phyloP scores from a whole-genome alignment of 2,888 invertebrate genomes.

The Seladonia tumulorum region DNA sequence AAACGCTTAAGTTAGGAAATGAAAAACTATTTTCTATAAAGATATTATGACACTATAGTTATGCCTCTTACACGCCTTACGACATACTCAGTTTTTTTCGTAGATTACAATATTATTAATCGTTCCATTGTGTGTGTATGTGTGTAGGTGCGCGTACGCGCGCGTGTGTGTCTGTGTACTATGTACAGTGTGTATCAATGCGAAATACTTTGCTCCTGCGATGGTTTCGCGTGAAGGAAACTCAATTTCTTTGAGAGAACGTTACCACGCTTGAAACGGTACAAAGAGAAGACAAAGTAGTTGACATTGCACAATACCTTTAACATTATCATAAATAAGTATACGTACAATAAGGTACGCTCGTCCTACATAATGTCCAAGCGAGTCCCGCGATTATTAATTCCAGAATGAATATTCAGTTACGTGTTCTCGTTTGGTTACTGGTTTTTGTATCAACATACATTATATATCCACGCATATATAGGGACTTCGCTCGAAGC shows the following conservation, averaged over 20 bases:
- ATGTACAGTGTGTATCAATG: slow-evolving; percentile 63
- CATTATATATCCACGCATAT: slow-evolving; percentile 56
- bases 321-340: slow-evolving; percentile 73
- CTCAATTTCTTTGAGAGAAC: neutral
- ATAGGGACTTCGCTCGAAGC: slow-evolving; percentile 39
- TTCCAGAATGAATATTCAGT: slow-evolving; percentile 43
- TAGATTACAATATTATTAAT: slow-evolving; percentile 64
- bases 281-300: slow-evolving; percentile 43
- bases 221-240: slow-evolving; percentile 33
- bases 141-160: neutral
- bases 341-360: slow-evolving; percentile 63
- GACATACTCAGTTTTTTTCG: slow-evolving; percentile 51
- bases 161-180: neutral
- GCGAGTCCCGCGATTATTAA: slow-evolving; percentile 57
- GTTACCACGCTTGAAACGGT: slow-evolving; percentile 19
- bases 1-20: slow-evolving; percentile 73
- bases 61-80: slow-evolving; percentile 59
- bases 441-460: slow-evolving; percentile 62
- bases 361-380: slow-evolving; percentile 64
- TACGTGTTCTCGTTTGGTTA: slow-evolving; percentile 63
- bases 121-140: slow-evolving; percentile 44
- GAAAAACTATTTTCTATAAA: slow-evolving; percentile 72
- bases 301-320: slow-evolving; percentile 57
- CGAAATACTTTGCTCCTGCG: slow-evolving; percentile 56
- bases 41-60: slow-evolving; percentile 75